phyloP scores from a whole-genome alignment of 1,140 invertebrate species.

The Saccostrea glomerata region DNA sequence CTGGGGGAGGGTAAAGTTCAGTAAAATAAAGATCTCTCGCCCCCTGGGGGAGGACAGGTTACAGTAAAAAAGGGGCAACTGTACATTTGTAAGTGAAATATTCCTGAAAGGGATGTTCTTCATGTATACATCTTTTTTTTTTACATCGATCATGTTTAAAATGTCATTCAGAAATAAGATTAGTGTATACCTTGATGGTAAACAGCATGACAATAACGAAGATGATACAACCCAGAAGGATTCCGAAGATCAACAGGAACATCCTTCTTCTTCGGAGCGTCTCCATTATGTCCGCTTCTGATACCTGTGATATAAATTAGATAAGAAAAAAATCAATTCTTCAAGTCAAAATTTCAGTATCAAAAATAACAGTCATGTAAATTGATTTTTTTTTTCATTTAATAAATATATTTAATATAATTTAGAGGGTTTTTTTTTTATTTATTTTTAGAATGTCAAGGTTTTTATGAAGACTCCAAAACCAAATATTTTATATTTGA shows the following conservation, averaged over 20 bases:
- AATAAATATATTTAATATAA: neutral
- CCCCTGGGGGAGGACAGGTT: too few species aligned
- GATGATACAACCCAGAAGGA: neutral
- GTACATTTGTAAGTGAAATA: too few species aligned
- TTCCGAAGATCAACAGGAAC: slow-evolving; percentile 10
- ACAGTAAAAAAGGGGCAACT: too few species aligned
- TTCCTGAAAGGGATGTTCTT: too few species aligned
- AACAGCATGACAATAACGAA: slow-evolving; percentile 12
- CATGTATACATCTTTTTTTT: too few species aligned
- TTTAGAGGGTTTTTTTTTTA: neutral
- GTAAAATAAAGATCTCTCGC: too few species aligned
- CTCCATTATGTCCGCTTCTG: neutral
- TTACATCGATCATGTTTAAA: too few species aligned
- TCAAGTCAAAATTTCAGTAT: too few species aligned
- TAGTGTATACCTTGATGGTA: neutral
- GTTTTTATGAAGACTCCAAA: neutral
- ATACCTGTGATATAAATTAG: neutral
- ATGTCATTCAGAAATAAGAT: neutral
- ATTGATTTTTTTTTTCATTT: neutral
- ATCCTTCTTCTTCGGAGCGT: neutral
- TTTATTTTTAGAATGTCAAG: neutral
- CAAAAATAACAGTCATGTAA: neutral
- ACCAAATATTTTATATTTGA: neutral
- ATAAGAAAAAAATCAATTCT: too few species aligned
- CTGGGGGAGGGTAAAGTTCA: too few species aligned